These are phyloP conservation scores for Gastracanthus pulcherrimus DNA, from an alignment of 2,888 invertebrate species.

Conservation along the genomic window DNA sequence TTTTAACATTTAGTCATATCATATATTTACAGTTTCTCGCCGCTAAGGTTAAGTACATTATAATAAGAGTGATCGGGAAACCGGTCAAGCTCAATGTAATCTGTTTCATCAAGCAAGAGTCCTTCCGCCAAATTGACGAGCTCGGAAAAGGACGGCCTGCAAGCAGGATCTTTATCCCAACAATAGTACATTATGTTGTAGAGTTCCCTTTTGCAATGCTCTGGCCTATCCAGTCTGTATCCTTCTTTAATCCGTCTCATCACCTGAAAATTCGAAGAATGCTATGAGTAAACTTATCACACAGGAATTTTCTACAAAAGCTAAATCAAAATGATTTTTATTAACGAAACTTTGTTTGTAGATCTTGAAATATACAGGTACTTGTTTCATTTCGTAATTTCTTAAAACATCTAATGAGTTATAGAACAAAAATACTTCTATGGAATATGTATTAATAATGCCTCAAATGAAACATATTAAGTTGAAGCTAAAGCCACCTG, in stretches of 20 bases:
- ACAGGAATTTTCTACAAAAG: neutral
- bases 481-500: no score
- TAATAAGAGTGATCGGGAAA: constrained; percentile 96
- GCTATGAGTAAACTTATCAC: neutral
- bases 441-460: no score
- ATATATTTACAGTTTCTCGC: constrained; percentile 84
- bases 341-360: no score
- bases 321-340: no score
- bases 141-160: constrained; percentile 91
- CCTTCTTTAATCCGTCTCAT: constrained; percentile 86
- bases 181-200: constrained; percentile 98
- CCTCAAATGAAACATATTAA: no score
- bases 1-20: neutral
- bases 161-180: constrained; percentile 92
- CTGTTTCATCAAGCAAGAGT: constrained; percentile 92
- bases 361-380: no score
- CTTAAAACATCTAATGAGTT: no score
- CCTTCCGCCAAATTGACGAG: constrained; percentile 89
- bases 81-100: constrained; percentile 94
- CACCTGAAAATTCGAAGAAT: constrained; percentile 79
- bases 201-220: constrained; percentile 93
- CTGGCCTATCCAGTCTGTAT: constrained; percentile 93
- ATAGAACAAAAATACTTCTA: no score
- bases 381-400: no score
- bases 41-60: constrained; percentile 90